Evolutionary conservation across 2,797 vertebrate genomes (phyloP).

Genomic region (Phrynocephalus forsythii): DNA sequence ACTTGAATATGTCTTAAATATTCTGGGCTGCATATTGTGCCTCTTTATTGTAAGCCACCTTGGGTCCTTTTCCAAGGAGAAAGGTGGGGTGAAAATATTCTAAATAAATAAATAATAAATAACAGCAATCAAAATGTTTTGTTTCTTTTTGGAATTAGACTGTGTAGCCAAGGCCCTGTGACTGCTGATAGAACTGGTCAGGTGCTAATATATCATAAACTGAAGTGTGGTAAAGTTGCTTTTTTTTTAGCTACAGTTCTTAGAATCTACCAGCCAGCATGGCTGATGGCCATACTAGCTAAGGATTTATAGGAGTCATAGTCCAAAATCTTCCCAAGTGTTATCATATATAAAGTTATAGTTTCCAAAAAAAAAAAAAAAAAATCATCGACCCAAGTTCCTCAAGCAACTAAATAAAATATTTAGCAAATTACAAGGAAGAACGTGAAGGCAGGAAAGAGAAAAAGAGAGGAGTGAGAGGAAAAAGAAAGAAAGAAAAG

Average conservation of each 20-base stretch:
- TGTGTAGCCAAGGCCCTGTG: neutral
- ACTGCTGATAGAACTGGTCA: neutral
- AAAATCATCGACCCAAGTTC: neutral
- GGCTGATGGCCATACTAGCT: too few species aligned
- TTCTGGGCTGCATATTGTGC: too few species aligned
- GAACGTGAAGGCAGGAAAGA: neutral
- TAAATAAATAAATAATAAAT: too few species aligned
- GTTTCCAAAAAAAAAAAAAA: too few species aligned
- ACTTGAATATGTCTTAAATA: too few species aligned
- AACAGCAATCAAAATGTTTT: neutral
- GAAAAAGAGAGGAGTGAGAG: neutral
- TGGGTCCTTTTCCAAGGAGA: too few species aligned
- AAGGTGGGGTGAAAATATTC: too few species aligned
- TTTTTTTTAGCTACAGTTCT: neutral
- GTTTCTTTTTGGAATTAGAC: neutral
- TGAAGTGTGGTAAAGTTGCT: neutral
- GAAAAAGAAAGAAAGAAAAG: neutral
- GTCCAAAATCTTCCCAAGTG: too few species aligned
- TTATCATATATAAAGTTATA: too few species aligned
- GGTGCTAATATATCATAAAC: neutral
- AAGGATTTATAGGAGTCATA: too few species aligned
- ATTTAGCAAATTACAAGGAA: neutral
- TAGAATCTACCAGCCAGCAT: too few species aligned
- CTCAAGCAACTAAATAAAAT: neutral
- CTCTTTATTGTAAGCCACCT: too few species aligned